phyloP scores from a whole-genome alignment of 2,888 invertebrate genomes.

The Sceliomorpha sp. region DNA sequence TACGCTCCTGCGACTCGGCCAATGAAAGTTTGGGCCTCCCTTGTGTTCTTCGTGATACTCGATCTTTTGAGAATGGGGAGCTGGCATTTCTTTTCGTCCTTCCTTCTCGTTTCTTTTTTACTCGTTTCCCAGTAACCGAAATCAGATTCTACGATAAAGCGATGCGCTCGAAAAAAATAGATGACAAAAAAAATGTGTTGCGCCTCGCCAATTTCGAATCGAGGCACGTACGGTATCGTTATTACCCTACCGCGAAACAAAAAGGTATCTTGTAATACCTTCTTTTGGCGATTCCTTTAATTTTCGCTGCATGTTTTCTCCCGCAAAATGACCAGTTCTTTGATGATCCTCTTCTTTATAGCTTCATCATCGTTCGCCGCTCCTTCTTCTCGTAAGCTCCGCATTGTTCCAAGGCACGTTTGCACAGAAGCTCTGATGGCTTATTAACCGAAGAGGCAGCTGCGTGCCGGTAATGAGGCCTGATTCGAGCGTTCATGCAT shows the following conservation, averaged over 20 bases:
- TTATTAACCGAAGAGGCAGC: constrained; percentile 76
- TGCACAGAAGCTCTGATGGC: constrained; percentile 77
- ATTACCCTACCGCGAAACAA: too few relatives aligned
- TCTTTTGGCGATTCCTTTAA: background rate
- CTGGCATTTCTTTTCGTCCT: background rate
- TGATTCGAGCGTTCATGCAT: constrained; percentile 55
- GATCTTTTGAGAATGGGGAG: constrained; percentile 19
- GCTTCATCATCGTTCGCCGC: constrained; percentile 44
- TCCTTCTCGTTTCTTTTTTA: constrained; percentile 10
- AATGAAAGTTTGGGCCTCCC: constrained; percentile 22
- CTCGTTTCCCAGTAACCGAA: background rate
- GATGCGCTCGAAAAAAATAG: background rate
- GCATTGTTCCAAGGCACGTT: constrained; percentile 54
- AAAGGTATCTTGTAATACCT: too few relatives aligned
- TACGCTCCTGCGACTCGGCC: constrained; percentile 58
- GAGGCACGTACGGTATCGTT: too few relatives aligned
- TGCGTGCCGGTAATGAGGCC: constrained; percentile 76
- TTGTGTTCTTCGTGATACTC: constrained; percentile 18
- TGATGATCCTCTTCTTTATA: constrained; percentile 41
- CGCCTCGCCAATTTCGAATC: too few relatives aligned
- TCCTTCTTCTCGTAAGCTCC: constrained; percentile 10
- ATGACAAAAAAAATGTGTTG: constrained; percentile 13
- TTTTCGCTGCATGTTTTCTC: constrained; percentile 19
- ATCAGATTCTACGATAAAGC: constrained; percentile 2
- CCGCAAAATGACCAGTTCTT: constrained; percentile 24